Evolutionary conservation across 2,113 vertebrate species (phyloP).

Genomic region (Hemiscyllium ocellatum): DNA sequence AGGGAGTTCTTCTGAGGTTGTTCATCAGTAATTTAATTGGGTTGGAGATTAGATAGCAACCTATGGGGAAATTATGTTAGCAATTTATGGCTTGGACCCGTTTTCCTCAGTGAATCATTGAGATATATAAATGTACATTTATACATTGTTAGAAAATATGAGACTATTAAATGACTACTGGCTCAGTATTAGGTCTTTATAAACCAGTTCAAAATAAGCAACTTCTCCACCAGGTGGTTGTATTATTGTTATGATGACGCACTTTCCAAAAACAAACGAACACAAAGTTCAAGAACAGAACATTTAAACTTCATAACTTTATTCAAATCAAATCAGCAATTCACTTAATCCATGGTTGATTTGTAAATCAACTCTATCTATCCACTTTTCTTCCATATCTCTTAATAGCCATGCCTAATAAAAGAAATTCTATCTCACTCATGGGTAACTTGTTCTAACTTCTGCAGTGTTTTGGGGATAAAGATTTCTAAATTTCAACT

Average conservation of each 20-base stretch:
- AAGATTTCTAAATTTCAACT: neutral
- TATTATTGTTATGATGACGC: neutral
- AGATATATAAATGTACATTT: neutral
- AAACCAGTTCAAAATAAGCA: neutral
- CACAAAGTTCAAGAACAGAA: neutral
- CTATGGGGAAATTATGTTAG: conserved; percentile 1
- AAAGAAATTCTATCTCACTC: neutral
- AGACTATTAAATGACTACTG: neutral
- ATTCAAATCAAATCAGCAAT: neutral
- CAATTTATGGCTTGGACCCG: neutral
- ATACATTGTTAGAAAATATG: too few relatives aligned
- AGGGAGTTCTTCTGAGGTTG: neutral
- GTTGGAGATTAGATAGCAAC: neutral
- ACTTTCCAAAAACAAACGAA: neutral
- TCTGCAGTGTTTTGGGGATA: neutral
- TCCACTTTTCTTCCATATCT: neutral
- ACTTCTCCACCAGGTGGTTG: neutral
- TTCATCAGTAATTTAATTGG: conserved; percentile 8
- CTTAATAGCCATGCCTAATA: neutral
- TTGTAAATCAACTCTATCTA: neutral
- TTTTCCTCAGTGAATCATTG: neutral
- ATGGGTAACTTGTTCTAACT: neutral
- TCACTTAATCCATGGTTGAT: neutral
- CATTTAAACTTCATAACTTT: neutral
- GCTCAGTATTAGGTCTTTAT: neutral